A percentile compares a stretch with the other conserved stretches of the same genome.
phyloP scores from a whole-genome alignment of 92 coral and sea anemone species.

The Porites cylindrica region DNA sequence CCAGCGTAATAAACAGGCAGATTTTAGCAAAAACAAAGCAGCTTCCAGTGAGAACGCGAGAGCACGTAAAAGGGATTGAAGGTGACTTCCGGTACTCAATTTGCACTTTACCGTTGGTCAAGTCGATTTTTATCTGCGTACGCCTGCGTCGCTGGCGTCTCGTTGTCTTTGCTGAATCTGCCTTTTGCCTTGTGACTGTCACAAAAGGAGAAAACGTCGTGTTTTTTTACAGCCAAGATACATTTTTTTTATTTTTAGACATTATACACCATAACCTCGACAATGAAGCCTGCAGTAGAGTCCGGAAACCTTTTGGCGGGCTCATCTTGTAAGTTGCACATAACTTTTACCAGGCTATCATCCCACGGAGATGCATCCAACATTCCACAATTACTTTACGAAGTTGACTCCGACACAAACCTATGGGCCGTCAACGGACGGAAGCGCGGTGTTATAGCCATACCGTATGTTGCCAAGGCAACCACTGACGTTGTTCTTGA shows the following conservation, averaged over 20 bases:
- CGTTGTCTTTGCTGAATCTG: too few species aligned
- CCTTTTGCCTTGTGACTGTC: too few species aligned
- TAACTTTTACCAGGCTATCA: conserved; percentile 65
- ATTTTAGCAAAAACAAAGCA: too few species aligned
- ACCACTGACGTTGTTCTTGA: conserved; percentile 76
- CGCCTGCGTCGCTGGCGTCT: too few species aligned
- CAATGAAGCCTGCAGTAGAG: conserved; percentile 66
- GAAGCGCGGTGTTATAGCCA: conserved; percentile 81
- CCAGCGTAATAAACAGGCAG: too few species aligned
- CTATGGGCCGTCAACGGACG: conserved; percentile 85
- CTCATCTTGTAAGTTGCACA: conserved; percentile 64
- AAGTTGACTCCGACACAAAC: conserved; percentile 84
- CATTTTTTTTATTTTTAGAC: conserved; percentile 59
- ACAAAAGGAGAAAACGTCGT: too few species aligned
- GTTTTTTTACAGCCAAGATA: too few species aligned
- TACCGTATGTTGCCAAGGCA: conserved; percentile 86
- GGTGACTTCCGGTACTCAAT: too few species aligned
- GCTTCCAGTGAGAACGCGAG: too few species aligned
- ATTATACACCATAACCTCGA: conserved; percentile 78
- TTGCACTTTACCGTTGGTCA: too few species aligned
- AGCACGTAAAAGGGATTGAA: too few species aligned
- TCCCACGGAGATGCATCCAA: conserved; percentile 20
- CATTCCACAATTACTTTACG: conserved; percentile 70
- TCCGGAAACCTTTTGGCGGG: conserved; percentile 71
- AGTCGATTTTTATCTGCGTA: too few species aligned